Evolutionary conservation across 92 coral and sea anemone genomes (phyloP), one percentile per base, ranked within the genome.

Genomic region (Zoanthus sansibaricus): DNA sequence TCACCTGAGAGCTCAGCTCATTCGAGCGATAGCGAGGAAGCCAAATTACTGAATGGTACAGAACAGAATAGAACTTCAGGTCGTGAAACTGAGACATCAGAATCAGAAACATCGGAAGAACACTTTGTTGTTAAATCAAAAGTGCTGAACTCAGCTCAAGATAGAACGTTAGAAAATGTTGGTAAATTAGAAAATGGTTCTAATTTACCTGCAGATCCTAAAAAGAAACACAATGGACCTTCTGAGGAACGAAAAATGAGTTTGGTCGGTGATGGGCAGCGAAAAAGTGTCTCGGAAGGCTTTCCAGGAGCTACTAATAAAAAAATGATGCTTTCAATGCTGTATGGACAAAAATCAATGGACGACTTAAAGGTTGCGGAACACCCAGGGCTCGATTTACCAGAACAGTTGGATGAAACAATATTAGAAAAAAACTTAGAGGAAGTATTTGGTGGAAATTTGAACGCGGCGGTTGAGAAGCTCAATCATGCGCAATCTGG

Each of bases 251-350:
- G 79, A 20, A 73, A 71, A 33, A 11, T 3, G 33, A 83, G 79
- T 32, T 12, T 48, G 16, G 14, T 67, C 16, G 78, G 37, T 14
- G 92, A 91, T 6, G 95, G 78, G 30, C 91, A 95, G 25, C 87
- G 98, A 0, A 79, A 93, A 10, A 95, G 98, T 72, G 68, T 95
- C 37, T 93, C 96, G 17, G 98, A 95, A 78, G 94, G 95, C 5
- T 95, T 92, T 56, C 95, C 95, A 3, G 95, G 95, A 25, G 93
- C 89, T 72, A 88, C 93, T 1, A 95, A 95, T 76, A 95, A 93
- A 78, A 95, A 95, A 86, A 93, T 95, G 96, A 95, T 95, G 98
- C 82, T 95, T 32, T 91, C 94, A 4, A 95, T 95, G 98, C 75
- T 95, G 17, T 95, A 95, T 82, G 97, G 97, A 25, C 95, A 92